Base-by-base conservation (phyloP, 2,113 vertebrate genomes). In the Epinephelus fuscoguttatus region DNA sequence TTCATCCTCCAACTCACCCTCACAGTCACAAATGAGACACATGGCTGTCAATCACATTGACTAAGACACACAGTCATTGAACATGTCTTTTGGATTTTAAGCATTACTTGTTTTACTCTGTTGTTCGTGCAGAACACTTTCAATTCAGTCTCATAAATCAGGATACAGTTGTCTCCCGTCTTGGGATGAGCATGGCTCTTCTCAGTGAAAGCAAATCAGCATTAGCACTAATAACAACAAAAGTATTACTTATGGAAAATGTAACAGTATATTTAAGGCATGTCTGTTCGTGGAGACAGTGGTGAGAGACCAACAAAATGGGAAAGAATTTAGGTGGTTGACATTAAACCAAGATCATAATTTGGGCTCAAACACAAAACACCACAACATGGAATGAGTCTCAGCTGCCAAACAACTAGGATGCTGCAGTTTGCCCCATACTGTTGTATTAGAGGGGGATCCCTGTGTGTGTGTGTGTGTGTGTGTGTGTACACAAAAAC, bases 231-330 rank as follows among this genome's bases (percentile, higher is more conserved):
- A 86, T 83, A 80, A 84, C 49, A 87, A 75, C 70, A 64, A 53
- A 83, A 81, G 68, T 67, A 78, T 78, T 53, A 69, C 66, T 75
- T 75, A 68, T 78, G 81, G 81, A 80, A 75, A 88, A 75, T 64
- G 62, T 66, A 80, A 76, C 23, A 47, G 56, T 81, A 78, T 79
- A 80, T 83, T 70, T 14, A 80, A 85, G 62, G 42, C 75, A 72
- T 18, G 71, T 86, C 81, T 90, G 82, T 87, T 88, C 68, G 73
- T 86, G 85, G 90, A 89, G 90, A 91, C 90, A 88, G 87, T 80
- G 86, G 87, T 85, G 68, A 85, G 85, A 82, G 77, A 82, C 80
- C 66, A 80, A 81, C 59, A 82, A 85, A 86, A 89, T 75, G 14
- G 71, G 77, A 85, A 89, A 82, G 66, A 91, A 86, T 84, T 86